A percentile compares a stretch with the other conserved stretches of the same genome.
Conservation (phyloP, 2,797 vertebrate genomes). For the Staurois parvus region DNA sequence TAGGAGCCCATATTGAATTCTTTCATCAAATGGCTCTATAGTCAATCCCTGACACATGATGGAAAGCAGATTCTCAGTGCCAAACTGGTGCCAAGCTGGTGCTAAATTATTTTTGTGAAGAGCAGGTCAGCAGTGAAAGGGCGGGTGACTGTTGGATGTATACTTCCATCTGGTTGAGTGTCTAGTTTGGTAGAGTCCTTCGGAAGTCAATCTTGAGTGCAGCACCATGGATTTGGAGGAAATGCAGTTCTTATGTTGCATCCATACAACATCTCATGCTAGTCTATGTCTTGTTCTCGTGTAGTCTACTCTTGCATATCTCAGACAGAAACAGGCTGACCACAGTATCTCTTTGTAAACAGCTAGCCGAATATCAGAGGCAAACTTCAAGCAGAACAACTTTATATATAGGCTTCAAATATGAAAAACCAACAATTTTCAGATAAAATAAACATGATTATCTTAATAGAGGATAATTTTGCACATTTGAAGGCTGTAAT, state of each 20-base stretch:
- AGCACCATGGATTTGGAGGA: not conserved
- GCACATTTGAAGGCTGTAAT: conserved; percentile 76
- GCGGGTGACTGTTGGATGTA: no score
- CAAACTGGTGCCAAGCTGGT: no score
- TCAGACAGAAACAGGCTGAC: not conserved
- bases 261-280: not conserved
- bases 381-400: not conserved
- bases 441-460: conserved; percentile 76
- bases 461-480: conserved; percentile 78
- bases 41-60: no score
- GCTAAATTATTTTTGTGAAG: no score
- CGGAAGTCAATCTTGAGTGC: not conserved
- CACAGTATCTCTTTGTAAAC: not conserved
- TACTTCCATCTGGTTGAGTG: no score
- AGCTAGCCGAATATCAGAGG: not conserved
- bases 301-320: not conserved
- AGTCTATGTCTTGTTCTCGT: not conserved
- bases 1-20: no score
- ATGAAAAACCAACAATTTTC: conserved; percentile 67
- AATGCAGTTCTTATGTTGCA: not conserved
- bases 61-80: no score
- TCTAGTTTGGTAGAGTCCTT: no score
- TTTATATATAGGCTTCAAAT: conserved; percentile 22
- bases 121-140: no score
- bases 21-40: no score